Conservation (phyloP, 1,140 invertebrate species). For the Bombus ignitus region DNA sequence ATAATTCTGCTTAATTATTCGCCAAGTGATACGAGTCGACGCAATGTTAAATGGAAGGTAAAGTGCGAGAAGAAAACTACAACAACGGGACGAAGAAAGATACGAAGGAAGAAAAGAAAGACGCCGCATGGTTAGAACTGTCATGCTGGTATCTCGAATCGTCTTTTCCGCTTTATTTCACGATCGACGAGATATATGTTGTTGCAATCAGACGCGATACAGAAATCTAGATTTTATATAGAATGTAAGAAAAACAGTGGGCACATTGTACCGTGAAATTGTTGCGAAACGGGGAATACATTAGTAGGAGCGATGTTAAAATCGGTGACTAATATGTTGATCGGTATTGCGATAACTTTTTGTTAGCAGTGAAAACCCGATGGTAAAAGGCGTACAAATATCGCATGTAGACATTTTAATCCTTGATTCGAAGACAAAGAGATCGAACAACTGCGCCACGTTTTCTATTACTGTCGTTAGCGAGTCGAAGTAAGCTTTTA, state of each 20-base stretch:
- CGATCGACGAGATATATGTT: too few species aligned
- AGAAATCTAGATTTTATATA: neutral
- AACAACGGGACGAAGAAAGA: neutral
- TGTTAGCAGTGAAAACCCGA: conserved; percentile 25
- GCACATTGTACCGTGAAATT: conserved; percentile 21
- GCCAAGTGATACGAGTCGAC: neutral
- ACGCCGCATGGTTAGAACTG: neutral
- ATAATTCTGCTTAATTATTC: neutral
- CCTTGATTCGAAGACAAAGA: conserved; percentile 28
- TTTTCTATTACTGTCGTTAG: neutral
- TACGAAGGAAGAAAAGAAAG: neutral
- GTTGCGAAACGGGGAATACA: conserved; percentile 32
- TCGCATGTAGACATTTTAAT: neutral
- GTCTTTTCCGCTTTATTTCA: neutral
- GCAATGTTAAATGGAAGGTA: neutral
- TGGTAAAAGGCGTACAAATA: conserved; percentile 13
- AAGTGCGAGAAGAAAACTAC: too few species aligned
- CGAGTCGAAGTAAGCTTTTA: neutral
- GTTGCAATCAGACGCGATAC: neutral
- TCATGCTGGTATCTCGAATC: neutral
- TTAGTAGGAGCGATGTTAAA: conserved; percentile 19
- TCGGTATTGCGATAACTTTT: conserved; percentile 47
- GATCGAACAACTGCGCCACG: neutral
- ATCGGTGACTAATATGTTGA: conserved; percentile 44
- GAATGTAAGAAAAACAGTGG: neutral